Evolutionary conservation across 2,888 invertebrate genomes (phyloP).

Genomic region (Tetragonisca angustula): DNA sequence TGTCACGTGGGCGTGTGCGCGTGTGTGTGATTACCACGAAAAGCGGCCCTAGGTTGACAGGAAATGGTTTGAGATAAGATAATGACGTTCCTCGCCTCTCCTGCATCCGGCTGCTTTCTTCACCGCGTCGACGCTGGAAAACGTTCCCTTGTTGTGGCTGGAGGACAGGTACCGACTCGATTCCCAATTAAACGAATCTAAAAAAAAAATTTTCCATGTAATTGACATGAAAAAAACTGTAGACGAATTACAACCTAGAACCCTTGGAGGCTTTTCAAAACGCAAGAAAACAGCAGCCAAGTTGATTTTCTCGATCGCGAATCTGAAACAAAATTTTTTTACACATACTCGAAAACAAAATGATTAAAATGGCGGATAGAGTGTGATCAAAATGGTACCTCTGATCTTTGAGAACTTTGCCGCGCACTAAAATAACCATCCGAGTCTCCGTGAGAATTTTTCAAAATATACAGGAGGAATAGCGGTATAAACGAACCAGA

Average conservation of each 20-base stretch:
- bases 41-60: conserved; percentile 80
- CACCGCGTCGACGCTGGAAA: conserved; percentile 60
- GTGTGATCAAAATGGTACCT: background rate
- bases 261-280: background rate
- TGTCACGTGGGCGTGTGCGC: conserved; percentile 35
- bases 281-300: too few species aligned
- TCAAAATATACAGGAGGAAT: conserved; percentile 44
- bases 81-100: conserved; percentile 75
- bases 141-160: conserved; percentile 44
- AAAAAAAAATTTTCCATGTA: background rate
- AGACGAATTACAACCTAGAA: background rate
- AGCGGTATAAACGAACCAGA: conserved; percentile 25
- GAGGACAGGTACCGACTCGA: conserved; percentile 42
- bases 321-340: background rate
- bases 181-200: background rate
- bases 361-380: background rate
- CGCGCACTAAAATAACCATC: conserved; percentile 30
- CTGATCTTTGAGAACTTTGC: background rate
- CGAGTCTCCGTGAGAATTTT: conserved; percentile 27
- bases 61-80: conserved; percentile 82
- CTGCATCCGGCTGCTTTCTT: conserved; percentile 79
- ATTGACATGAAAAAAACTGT: too few species aligned
- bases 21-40: conserved; percentile 71
- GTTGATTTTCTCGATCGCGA: background rate
- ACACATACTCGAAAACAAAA: background rate